phyloP scores from a whole-genome alignment of 37 sponge, comb jelly and placozoan species.

The Haliclona indistincta region DNA sequence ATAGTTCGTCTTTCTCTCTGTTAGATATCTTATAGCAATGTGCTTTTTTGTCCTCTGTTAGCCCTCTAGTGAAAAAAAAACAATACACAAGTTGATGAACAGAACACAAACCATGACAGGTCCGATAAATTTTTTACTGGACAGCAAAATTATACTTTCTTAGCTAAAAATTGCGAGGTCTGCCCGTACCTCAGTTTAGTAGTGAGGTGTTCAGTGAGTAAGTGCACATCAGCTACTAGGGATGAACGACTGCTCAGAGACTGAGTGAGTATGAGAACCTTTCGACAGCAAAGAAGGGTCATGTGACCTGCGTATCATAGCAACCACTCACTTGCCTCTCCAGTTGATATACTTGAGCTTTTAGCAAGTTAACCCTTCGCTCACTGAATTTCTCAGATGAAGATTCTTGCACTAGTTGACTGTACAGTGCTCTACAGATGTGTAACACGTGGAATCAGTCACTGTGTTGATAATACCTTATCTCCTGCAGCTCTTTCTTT shows the following conservation, averaged over 20 bases:
- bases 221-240: neutral
- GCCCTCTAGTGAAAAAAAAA: no score
- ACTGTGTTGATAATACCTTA: slow-evolving; percentile 8
- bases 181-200: no score
- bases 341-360: slow-evolving; percentile 68
- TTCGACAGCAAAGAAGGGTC: neutral
- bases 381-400: slow-evolving; percentile 58
- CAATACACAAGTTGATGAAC: no score
- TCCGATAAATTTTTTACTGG: no score
- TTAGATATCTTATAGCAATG: no score
- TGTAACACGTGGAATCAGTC: neutral
- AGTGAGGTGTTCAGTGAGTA: no score
- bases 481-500: slow-evolving; percentile 50
- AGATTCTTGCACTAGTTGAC: slow-evolving; percentile 58
- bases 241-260: neutral
- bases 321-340: slow-evolving; percentile 73
- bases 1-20: no score
- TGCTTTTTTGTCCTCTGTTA: no score
- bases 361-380: slow-evolving; percentile 66
- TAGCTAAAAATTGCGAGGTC: no score
- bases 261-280: slow-evolving; percentile 7
- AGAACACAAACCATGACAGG: no score
- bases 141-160: no score
- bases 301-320: neutral
- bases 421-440: slow-evolving; percentile 36